A percentile compares a stretch with the other conserved stretches of the same genome.
Conservation (phyloP, 1,140 invertebrate species). For the Procambarus virginalis region DNA sequence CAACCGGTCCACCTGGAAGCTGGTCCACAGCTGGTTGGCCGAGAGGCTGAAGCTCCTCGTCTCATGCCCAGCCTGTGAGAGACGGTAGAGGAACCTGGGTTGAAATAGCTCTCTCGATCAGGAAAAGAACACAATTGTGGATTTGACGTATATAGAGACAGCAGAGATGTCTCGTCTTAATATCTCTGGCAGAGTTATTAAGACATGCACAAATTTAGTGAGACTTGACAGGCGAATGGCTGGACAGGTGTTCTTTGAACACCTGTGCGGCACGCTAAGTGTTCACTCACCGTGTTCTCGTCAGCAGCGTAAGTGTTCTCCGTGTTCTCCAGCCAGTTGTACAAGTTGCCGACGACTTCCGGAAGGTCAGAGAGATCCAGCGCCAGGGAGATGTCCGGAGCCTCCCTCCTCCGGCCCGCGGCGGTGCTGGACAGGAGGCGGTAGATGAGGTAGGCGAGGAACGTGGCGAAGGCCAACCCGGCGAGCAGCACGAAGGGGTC, state of each 20-base stretch:
- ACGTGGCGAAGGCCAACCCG: slow-evolving; percentile 56
- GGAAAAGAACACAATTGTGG: too few species aligned
- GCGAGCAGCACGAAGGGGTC: slow-evolving; percentile 57
- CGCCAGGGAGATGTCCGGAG: slow-evolving; percentile 30
- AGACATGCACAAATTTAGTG: too few species aligned
- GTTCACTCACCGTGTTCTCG: background rate
- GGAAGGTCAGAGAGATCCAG: slow-evolving; percentile 55
- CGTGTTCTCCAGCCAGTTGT: slow-evolving; percentile 46
- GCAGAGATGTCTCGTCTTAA: too few species aligned
- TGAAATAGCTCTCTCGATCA: too few species aligned
- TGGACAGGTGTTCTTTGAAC: too few species aligned
- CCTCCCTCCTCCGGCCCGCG: background rate
- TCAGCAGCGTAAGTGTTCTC: slow-evolving; percentile 7
- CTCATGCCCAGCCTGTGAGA: too few species aligned
- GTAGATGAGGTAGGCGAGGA: slow-evolving; percentile 59
- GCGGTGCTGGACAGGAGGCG: slow-evolving; percentile 49
- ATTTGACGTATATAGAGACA: too few species aligned
- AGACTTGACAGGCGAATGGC: too few species aligned
- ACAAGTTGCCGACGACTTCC: slow-evolving; percentile 38
- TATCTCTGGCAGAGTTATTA: too few species aligned
- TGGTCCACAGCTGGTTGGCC: slow-evolving; percentile 48
- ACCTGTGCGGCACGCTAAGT: background rate
- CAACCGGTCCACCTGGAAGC: slow-evolving; percentile 38
- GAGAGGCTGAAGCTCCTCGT: background rate
- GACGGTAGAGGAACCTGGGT: too few species aligned